Evolutionary conservation across 2,113 vertebrate genomes (phyloP), one percentile per base, ranked within the genome.

Genomic region (Pristiophorus japonicus): DNA sequence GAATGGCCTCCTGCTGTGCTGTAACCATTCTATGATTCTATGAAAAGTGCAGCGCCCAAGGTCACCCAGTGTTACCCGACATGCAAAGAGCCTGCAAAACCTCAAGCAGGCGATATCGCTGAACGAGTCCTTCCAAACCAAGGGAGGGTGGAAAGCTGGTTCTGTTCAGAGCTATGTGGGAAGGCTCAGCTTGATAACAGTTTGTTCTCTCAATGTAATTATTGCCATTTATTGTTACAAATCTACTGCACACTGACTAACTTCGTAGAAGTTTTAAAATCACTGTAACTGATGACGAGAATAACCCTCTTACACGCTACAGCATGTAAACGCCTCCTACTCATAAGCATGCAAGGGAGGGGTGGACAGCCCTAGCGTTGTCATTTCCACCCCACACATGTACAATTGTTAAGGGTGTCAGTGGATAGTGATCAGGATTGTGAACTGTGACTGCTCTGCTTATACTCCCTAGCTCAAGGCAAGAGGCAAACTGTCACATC

Each of bases 201-300:
- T 95, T 95, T 90, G 87, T 27, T 95, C 38, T 70, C 66, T 95
- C 38, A 38, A 67, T 73, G 38, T 73, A 22, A 95, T 78, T n/a
- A 51, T 70, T 42, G 34, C 65, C n/a, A 95, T 55, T 75, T 78
- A 14, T 16, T 42, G 20, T 22, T 5, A 6, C 81, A 84, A 22
- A 20, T 84, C 42, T 45, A 42, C 81, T 84, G 81, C 81, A 22
- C 34, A 0, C 0, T 84, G 38, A 45, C 42, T 11, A n/a, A 75
- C 7, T 8, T n/a, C 73, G n/a, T 2, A 75, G 27, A 30, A n/a
- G 73, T 75, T 75, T 73, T 75, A 75, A 34, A n/a, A 42, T 18
- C 45, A 87, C 27, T 55, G 45, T 7, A 27, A 47, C 81, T 8
- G 20, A 12, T 84, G 81, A 22, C 11, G 20, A 51, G 84, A 51